phyloP scores from a whole-genome alignment of 2,113 vertebrate genomes.

The Gadus macrocephalus region DNA sequence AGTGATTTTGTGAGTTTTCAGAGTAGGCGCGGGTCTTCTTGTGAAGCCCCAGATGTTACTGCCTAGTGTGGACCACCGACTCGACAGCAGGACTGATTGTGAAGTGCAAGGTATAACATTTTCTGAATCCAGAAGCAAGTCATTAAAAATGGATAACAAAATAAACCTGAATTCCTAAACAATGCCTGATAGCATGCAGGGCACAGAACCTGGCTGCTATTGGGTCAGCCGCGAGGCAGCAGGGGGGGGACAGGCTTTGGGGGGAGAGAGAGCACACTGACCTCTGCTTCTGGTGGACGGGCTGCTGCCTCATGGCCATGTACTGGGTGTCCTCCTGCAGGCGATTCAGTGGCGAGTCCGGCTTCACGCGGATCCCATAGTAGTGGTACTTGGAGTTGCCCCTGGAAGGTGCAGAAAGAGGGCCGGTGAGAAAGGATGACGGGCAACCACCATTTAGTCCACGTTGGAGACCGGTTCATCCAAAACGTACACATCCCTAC shows the following conservation, averaged over 20 bases:
- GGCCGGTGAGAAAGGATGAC: slow-evolving; percentile 41
- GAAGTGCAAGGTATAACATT: background rate
- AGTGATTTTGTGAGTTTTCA: too few species aligned
- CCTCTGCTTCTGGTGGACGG: slow-evolving; percentile 95
- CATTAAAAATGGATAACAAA: background rate
- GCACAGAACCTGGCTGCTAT: background rate
- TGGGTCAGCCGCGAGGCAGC: background rate
- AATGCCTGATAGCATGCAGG: background rate
- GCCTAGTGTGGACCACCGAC: too few species aligned
- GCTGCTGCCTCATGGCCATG: slow-evolving; percentile 97
- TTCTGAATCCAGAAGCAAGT: background rate
- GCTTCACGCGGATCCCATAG: slow-evolving; percentile 96
- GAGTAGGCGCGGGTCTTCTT: too few species aligned
- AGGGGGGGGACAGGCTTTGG: background rate
- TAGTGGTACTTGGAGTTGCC: slow-evolving; percentile 99
- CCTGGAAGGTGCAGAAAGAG: slow-evolving; percentile 66
- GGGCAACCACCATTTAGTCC: slow-evolving; percentile 27
- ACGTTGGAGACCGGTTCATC: slow-evolving; percentile 1
- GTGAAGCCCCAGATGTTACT: too few species aligned
- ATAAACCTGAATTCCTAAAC: background rate
- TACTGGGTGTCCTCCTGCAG: slow-evolving; percentile 94
- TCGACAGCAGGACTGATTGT: background rate
- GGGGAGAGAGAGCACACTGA: slow-evolving; percentile 52
- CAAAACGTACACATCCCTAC: too few species aligned
- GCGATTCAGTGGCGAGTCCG: slow-evolving; percentile 91